Base-by-base conservation (phyloP, 2,888 invertebrate genomes). In the Calameuta filiformis region DNA sequence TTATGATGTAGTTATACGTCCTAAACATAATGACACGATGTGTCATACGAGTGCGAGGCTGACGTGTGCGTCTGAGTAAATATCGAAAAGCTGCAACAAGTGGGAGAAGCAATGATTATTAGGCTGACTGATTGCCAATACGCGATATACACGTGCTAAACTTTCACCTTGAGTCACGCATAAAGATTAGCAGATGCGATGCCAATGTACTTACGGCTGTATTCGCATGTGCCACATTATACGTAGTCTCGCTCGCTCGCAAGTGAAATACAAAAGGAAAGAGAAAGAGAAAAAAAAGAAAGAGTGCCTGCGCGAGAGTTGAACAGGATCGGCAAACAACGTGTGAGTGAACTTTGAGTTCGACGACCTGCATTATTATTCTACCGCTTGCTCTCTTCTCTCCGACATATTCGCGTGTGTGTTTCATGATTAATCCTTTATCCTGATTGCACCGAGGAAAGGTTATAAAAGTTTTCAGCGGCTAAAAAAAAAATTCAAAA, bases 141-240 rank as follows among this genome's bases (percentile, higher is more conserved):
- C 56, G 56, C 56, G 56, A 56, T 56, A 56, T 56, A 31, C 71
- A 71, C 71, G 71, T 33, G 71, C 71, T 71, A 33, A 71, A 71
- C 71, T 71, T 71, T 71, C 71, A 71, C 71, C 71, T 71, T 71
- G 71, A 71, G 71, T 56, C 56, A 56, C 56, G 56, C 56, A 56
- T 56, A 56, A 56, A 23, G 56, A 56, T 56, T 56, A 56, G 56
- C 56, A 56, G 56, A 56, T 56, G 56, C 56, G 56, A 56, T 56
- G 56, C 23, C 56, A 56, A 56, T 23, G 56, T 56, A 56, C 56
- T 56, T 56, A 56, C 56, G 56, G 56, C 56, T 56, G 56, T 56
- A 56, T 56, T 56, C 23, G 56, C 23, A 56, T 56, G 56, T 56
- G 56, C 23, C 23, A 56, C 23, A 56, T 56, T 56, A 56, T 56